Conservation (phyloP, 92 coral and sea anemone species). For the Umimayanthus kanabou region DNA sequence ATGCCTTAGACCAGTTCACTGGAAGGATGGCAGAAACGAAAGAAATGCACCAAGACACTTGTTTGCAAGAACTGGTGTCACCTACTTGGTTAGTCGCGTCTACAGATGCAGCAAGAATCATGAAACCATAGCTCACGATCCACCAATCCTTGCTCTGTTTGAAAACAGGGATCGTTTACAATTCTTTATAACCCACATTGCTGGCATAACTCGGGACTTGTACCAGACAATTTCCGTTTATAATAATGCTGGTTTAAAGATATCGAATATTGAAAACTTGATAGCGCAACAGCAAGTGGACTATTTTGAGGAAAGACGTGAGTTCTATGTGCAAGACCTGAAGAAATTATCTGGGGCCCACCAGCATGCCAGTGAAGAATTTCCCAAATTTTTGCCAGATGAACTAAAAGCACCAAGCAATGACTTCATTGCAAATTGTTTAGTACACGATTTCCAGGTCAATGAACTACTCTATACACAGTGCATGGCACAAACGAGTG, state of each 20-base stretch:
- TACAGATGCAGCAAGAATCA: constrained; percentile 47
- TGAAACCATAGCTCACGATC: constrained; percentile 56
- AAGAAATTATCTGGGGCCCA: constrained; percentile 31
- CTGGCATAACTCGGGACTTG: constrained; percentile 56
- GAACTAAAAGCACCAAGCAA: constrained; percentile 53
- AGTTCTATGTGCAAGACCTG: constrained; percentile 38
- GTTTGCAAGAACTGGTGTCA: constrained; percentile 34
- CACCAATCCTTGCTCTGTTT: constrained; percentile 33
- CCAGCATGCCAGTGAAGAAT: constrained; percentile 30
- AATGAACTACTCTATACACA: constrained; percentile 48
- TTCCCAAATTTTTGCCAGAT: constrained; percentile 50
- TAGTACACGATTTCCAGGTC: constrained; percentile 32
- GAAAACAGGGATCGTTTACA: constrained; percentile 46
- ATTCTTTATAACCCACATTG: constrained; percentile 49
- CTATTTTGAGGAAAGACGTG: constrained; percentile 55
- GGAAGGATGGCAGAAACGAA: constrained; percentile 61
- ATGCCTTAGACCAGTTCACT: constrained; percentile 52
- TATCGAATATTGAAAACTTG: constrained; percentile 54
- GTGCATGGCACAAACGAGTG: constrained; percentile 51
- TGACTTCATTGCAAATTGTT: constrained; percentile 24
- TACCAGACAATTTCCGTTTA: constrained; percentile 36
- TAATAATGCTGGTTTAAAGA: constrained; percentile 35
- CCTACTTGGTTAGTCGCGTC: constrained; percentile 52
- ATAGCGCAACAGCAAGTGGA: constrained; percentile 52
- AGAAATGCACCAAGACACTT: constrained; percentile 45